A percentile compares a stretch with the other conserved stretches of the same genome.
These are phyloP conservation scores for Eremobia ochroleuca DNA, from an alignment of 2,888 invertebrate species.

Conservation along the genomic window DNA sequence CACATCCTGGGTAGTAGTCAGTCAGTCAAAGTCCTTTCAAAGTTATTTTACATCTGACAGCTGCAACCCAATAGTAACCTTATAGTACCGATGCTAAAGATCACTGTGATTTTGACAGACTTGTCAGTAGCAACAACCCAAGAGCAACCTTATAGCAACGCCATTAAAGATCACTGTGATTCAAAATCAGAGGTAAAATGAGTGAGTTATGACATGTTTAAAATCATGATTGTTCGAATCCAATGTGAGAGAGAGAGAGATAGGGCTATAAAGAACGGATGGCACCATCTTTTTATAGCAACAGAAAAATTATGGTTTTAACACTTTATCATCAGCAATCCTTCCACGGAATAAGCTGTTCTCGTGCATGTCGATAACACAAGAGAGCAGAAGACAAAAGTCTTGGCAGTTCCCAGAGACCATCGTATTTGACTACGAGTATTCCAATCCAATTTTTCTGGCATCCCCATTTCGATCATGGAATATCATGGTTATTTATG, in stretches of 20 bases:
- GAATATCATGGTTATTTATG: neutral
- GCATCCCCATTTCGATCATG: neutral
- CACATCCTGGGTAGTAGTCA: no score
- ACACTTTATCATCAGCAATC: neutral
- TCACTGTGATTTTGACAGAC: no score
- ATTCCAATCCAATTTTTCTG: neutral
- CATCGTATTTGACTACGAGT: neutral
- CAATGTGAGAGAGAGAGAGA: no score
- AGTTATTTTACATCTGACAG: neutral
- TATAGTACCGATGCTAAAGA: no score
- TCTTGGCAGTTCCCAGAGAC: neutral
- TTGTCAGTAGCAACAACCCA: neutral
- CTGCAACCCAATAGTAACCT: neutral
- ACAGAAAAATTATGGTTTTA: neutral
- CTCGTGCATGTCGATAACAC: neutral
- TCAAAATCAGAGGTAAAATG: no score
- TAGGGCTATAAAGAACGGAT: neutral
- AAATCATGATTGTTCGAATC: no score
- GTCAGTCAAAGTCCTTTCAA: neutral
- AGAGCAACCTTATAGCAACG: neutral
- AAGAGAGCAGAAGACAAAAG: neutral
- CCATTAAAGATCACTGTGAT: no score
- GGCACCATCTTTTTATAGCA: neutral
- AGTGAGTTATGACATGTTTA: no score
- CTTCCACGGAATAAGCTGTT: neutral